phyloP scores from a whole-genome alignment of 2,888 invertebrate genomes.

The Dasysyrphus tricinctus region DNA sequence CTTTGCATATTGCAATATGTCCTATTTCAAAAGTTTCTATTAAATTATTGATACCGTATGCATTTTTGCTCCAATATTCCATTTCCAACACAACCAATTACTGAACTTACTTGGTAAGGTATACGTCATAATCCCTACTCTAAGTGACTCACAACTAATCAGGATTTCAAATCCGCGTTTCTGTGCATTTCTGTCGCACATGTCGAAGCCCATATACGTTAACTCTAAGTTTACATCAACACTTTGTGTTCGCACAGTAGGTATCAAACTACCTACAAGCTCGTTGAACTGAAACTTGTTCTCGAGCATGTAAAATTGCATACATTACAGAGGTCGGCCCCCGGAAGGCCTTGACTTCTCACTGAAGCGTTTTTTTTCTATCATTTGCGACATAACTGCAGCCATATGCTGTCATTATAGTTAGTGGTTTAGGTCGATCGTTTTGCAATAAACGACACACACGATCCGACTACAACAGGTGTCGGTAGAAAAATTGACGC shows the following conservation, averaged over 20 bases:
- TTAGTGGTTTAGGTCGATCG: neutral
- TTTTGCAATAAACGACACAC: neutral
- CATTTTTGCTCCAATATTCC: neutral
- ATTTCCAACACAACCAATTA: neutral
- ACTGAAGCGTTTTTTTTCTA: neutral
- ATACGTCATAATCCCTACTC: neutral
- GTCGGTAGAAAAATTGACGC: neutral
- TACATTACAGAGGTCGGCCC: conserved; percentile 67
- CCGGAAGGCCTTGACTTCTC: conserved; percentile 69
- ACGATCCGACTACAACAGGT: conserved; percentile 10
- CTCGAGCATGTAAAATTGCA: conserved; percentile 34
- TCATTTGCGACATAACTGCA: conserved; percentile 26
- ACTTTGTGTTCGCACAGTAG: neutral
- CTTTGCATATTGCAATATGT: too few species aligned
- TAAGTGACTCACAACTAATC: neutral
- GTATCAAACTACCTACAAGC: conserved; percentile 2
- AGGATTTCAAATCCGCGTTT: conserved; percentile 18
- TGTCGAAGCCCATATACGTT: neutral
- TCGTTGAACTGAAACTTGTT: conserved; percentile 39
- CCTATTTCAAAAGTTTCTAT: too few species aligned
- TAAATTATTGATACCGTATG: too few species aligned
- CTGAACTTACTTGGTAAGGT: neutral
- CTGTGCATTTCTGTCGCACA: neutral
- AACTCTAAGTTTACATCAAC: neutral
- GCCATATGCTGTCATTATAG: neutral